A percentile compares a stretch with the other conserved stretches of the same genome.
Evolutionary conservation across 2,113 vertebrate species (phyloP).

Genomic region (Takifugu bimaculatus): DNA sequence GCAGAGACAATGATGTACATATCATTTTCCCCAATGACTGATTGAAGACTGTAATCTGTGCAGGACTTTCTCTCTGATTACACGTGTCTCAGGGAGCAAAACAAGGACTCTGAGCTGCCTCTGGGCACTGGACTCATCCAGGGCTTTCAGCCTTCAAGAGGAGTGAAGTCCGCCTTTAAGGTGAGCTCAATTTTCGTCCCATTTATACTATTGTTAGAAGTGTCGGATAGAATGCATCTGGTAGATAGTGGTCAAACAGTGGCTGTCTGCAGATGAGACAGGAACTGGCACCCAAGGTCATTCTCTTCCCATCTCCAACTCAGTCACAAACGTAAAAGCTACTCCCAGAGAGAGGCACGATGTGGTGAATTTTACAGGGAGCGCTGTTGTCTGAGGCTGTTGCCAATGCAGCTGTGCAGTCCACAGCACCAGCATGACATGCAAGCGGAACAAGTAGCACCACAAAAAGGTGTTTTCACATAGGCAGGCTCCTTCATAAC

Average conservation of each 20-base stretch:
- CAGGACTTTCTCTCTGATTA: conserved; percentile 79
- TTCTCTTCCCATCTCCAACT: conserved; percentile 44
- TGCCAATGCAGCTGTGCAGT: too few relatives aligned
- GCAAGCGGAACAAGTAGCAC: too few relatives aligned
- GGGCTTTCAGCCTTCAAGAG: conserved; percentile 76
- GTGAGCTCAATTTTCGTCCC: conserved; percentile 79
- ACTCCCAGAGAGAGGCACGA: conserved; percentile 38
- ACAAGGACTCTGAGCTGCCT: conserved; percentile 74
- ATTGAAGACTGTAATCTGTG: conserved; percentile 83
- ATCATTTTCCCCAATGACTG: conserved; percentile 80
- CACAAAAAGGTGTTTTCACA: too few relatives aligned
- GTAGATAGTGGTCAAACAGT: conserved; percentile 68
- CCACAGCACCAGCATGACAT: too few relatives aligned
- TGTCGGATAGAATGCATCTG: conserved; percentile 69
- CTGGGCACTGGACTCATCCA: conserved; percentile 75
- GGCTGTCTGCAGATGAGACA: conserved; percentile 66
- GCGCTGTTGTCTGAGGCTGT: too few relatives aligned
- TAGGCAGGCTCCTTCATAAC: neutral
- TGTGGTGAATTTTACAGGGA: conserved; percentile 42
- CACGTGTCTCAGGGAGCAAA: conserved; percentile 75
- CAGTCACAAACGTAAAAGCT: conserved; percentile 37
- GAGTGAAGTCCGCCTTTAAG: conserved; percentile 74
- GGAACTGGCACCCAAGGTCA: conserved; percentile 70
- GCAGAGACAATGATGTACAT: conserved; percentile 79
- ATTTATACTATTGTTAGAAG: conserved; percentile 76